phyloP scores from a whole-genome alignment of 2,113 vertebrate genomes.

The Chascanopsetta lugubris region DNA sequence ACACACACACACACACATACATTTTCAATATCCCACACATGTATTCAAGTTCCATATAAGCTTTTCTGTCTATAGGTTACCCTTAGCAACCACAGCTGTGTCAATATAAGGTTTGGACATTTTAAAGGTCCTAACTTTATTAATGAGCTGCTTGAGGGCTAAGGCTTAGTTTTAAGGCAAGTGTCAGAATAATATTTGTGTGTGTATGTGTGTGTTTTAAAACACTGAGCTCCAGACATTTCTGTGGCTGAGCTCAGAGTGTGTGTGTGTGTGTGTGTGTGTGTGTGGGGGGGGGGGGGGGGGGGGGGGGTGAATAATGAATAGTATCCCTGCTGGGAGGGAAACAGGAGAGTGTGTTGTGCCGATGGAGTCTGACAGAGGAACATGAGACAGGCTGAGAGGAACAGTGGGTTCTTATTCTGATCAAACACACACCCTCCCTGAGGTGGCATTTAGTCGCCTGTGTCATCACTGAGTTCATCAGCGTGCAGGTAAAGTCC shows the following conservation, averaged over 20 bases:
- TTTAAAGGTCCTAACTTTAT: too few relatives aligned
- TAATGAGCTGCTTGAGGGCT: conserved; percentile 9
- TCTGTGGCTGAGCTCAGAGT: conserved; percentile 23
- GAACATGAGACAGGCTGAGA: conserved; percentile 13
- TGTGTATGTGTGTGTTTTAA: conserved; percentile 3
- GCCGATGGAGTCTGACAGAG: conserved; percentile 1
- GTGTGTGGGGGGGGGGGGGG: too few relatives aligned
- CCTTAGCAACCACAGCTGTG: too few relatives aligned
- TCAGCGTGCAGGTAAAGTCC: background rate
- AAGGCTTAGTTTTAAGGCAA: background rate
- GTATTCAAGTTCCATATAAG: too few relatives aligned
- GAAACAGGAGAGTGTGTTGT: conserved; percentile 23
- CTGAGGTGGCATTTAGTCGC: background rate
- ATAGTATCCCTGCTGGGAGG: conserved; percentile 7
- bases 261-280: too few relatives aligned
- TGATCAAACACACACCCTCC: background rate
- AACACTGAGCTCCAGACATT: conserved; percentile 13
- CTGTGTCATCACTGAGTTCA: background rate
- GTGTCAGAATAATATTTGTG: background rate
- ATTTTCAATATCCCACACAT: background rate
- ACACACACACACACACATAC: background rate
- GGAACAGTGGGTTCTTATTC: conserved; percentile 24
- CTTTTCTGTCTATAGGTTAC: too few relatives aligned
- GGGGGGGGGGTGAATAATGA: conserved; percentile 42
- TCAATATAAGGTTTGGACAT: too few relatives aligned